Evolutionary conservation across 1,140 invertebrate genomes (phyloP).

Genomic region (Melipona quadrifasciata): DNA sequence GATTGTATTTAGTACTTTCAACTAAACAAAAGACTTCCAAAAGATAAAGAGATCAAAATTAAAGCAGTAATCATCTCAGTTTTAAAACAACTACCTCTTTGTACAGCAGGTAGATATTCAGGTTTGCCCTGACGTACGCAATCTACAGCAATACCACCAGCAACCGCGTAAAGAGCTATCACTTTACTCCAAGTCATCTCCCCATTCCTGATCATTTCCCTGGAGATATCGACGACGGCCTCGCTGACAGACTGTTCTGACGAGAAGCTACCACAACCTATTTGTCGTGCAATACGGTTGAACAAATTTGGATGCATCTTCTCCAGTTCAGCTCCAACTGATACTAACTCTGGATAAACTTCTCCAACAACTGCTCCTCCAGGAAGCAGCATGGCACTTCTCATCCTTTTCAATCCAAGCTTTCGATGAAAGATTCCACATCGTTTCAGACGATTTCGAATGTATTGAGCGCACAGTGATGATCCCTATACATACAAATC

Average conservation of each 20-base stretch:
- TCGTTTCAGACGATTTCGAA: slow-evolving; percentile 85
- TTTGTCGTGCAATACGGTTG: slow-evolving; percentile 84
- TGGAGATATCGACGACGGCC: slow-evolving; percentile 83
- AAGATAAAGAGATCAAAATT: not conserved
- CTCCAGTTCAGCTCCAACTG: slow-evolving; percentile 85
- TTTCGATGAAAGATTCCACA: slow-evolving; percentile 86
- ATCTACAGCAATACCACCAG: slow-evolving; percentile 87
- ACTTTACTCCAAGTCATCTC: slow-evolving; percentile 87
- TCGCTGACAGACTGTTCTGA: slow-evolving; percentile 83
- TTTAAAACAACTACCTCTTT: slow-evolving; percentile 74
- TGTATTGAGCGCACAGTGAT: slow-evolving; percentile 85
- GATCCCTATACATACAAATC: slow-evolving; percentile 81
- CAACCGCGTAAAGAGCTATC: slow-evolving; percentile 86
- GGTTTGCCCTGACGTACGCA: slow-evolving; percentile 86
- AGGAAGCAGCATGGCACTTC: slow-evolving; percentile 83
- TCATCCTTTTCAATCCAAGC: slow-evolving; percentile 86
- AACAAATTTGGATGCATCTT: slow-evolving; percentile 86
- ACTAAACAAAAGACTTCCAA: not conserved
- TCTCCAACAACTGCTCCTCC: slow-evolving; percentile 82
- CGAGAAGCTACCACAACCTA: slow-evolving; percentile 81
- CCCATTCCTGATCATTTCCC: slow-evolving; percentile 82
- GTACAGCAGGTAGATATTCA: slow-evolving; percentile 85
- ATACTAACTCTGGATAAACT: slow-evolving; percentile 83
- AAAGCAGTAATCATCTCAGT: not conserved
- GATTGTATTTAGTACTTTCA: not conserved